Conservation (phyloP, 2,888 invertebrate genomes). For the Lasioglossum calceatum region DNA sequence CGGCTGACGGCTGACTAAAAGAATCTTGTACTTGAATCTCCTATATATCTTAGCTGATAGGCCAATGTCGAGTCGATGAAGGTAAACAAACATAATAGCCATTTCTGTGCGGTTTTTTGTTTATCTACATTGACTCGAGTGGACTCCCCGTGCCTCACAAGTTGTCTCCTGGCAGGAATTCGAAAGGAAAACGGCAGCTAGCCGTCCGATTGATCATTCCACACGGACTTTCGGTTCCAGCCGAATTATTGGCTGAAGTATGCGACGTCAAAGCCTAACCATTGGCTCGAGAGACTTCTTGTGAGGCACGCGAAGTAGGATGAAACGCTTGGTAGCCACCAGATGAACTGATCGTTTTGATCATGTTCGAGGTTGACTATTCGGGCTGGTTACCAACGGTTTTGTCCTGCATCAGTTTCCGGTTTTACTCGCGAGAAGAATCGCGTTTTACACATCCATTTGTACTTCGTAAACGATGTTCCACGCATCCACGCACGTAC, state of each 20-base stretch:
- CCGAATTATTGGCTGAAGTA: no score
- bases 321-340: not conserved
- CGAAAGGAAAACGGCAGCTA: no score
- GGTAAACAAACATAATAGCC: not conserved
- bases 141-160: no score
- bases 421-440: not conserved
- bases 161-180: no score
- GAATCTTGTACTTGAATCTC: slow-evolving; percentile 39
- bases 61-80: not conserved
- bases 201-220: no score
- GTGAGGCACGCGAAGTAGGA: not conserved
- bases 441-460: not conserved
- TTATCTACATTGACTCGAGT: not conserved
- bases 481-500: slow-evolving; percentile 28
- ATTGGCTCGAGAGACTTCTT: no score
- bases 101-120: not conserved
- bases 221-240: no score
- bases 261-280: no score
- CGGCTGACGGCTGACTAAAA: slow-evolving; percentile 25
- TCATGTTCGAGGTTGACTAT: not conserved
- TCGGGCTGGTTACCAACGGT: not conserved
- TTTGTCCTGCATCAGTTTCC: not conserved
- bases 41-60: not conserved
- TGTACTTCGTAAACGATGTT: slow-evolving; percentile 23
- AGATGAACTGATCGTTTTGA: not conserved